Conservation (phyloP, 2,113 vertebrate species). For the Percina caprodes region DNA sequence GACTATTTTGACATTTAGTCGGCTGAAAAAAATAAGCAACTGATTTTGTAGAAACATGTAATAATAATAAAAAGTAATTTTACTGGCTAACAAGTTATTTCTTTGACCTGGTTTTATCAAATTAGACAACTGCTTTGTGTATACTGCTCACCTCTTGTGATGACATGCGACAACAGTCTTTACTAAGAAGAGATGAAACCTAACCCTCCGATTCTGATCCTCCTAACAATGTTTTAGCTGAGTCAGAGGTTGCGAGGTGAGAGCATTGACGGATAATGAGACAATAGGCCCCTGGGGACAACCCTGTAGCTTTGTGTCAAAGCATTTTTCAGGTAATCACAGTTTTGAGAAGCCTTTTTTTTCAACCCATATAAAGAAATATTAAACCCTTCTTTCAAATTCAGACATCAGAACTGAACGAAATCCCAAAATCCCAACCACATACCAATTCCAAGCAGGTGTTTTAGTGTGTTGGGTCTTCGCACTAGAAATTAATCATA, state of each 20-base stretch:
- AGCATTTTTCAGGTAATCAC: not conserved
- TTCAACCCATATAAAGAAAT: not conserved
- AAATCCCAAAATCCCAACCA: not conserved
- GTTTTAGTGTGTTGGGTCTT: not conserved
- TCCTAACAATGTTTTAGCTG: not conserved
- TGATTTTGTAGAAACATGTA: not conserved
- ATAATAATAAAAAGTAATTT: not conserved
- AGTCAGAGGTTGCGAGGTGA: conserved; percentile 9
- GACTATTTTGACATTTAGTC: not conserved
- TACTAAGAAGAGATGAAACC: not conserved
- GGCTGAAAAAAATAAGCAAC: not conserved
- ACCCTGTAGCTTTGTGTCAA: not conserved
- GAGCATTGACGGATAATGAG: not conserved
- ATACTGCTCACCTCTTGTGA: not conserved
- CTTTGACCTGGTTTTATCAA: not conserved
- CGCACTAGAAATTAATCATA: no score
- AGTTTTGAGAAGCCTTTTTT: not conserved
- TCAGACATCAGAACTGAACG: not conserved
- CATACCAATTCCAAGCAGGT: not conserved
- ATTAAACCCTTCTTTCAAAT: not conserved
- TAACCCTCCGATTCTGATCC: not conserved
- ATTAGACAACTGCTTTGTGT: not conserved
- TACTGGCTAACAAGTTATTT: not conserved
- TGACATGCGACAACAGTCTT: not conserved
- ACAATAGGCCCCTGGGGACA: no score